These are phyloP conservation scores for Shinisaurus crocodilurus DNA, from an alignment of 2,113 vertebrate genomes.

Conservation along the genomic window DNA sequence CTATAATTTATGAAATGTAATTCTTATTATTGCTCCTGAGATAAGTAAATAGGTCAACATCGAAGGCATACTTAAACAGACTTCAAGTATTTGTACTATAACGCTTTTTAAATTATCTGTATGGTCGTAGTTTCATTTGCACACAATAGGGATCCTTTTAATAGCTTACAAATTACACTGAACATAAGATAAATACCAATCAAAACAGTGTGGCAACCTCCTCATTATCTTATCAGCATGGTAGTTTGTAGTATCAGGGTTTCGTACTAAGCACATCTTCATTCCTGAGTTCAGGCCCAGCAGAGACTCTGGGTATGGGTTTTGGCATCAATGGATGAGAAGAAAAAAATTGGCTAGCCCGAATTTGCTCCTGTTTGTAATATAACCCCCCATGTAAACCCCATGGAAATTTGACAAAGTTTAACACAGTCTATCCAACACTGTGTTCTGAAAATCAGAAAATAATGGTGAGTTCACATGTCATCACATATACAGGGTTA, in stretches of 20 bases:
- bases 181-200: constrained; percentile 18
- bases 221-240: constrained; percentile 37
- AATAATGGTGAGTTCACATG: background rate
- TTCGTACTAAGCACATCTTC: background rate
- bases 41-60: constrained; percentile 30
- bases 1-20: constrained; percentile 31
- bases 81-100: constrained; percentile 10
- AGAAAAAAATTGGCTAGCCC: background rate
- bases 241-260: background rate
- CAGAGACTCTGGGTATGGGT: background rate
- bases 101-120: constrained; percentile 15
- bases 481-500: no score
- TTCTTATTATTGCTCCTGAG: constrained; percentile 16
- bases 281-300: background rate
- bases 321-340: no score
- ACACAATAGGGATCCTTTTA: constrained; percentile 9
- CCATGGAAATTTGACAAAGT: background rate
- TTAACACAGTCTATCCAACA: background rate
- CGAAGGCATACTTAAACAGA: background rate
- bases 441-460: background rate
- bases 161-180: background rate
- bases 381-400: background rate
- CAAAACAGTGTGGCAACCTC: constrained; percentile 30
- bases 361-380: background rate
- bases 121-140: constrained; percentile 11